Base-by-base conservation (phyloP, 1,140 invertebrate genomes). In the Leptinotarsa defecta region DNA sequence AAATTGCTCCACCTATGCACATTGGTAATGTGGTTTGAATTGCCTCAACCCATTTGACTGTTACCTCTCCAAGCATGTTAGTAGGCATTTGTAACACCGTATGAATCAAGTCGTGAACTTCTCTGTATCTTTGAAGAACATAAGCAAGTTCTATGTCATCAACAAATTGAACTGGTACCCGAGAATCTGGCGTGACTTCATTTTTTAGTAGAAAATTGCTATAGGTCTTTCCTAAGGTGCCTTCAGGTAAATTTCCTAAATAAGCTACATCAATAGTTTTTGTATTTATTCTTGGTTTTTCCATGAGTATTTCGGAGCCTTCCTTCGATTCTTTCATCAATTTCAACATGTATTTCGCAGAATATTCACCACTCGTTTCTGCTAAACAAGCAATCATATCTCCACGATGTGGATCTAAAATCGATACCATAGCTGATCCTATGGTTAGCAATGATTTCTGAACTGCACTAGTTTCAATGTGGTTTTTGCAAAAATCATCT, bases 41-140 rank as follows among this genome's bases (percentile, higher is more conserved):
- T 8, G 92, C 97, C 91, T 99, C 98, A 72, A 99, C 90, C 96
- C 97, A 99, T 87, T 99, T 99, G 5, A 99, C 94, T 8, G 94
- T 91, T 19, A 98, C 96, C 89, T 97, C 93, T 67, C 95, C 95
- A 6, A 98, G 87, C 96, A 99, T 98, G 83, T 96, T 97, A 8
- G 97, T 99, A 17, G 95, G 96, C 95, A 98, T 98, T 73, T 91
- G 91, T 48, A 98, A 88, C 8, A 95, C 86, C 0, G 96, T 92
- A 86, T 99, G 98, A 76, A 96, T 91, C 70, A 99, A 89, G 88
- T 99, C 98, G 86, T 99, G 98, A 19, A 94, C 92, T 88, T 99
- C 97, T 78, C 98, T 91, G 85, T 99, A 99, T 63, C 98, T 88
- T 86, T 97, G 95, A 93, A 99, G 98, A 3, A 99, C 92, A 88